These are phyloP conservation scores for Drosophila neocordata DNA, from an alignment of 1,140 invertebrate species.

Conservation along the genomic window DNA sequence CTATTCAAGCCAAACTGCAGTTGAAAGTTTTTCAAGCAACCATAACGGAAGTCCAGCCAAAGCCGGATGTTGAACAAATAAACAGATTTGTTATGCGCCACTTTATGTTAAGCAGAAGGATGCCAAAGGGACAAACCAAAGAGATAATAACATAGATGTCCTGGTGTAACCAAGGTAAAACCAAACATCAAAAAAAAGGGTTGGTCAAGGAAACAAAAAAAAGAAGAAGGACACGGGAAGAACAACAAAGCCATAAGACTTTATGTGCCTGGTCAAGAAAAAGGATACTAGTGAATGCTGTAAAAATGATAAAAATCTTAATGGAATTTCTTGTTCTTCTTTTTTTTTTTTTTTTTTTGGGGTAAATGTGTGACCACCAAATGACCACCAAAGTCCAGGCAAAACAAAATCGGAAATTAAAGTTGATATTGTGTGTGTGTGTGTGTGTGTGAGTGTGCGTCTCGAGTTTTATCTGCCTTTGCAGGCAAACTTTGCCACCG, in stretches of 20 bases:
- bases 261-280: slow-evolving; percentile 67
- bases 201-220: slow-evolving; percentile 30
- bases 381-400: slow-evolving; percentile 71
- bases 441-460: slow-evolving; percentile 22
- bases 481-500: background rate
- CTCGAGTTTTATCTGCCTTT: slow-evolving; percentile 28
- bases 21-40: slow-evolving; percentile 49
- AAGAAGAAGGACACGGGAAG: too few relatives aligned
- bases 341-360: too few relatives aligned
- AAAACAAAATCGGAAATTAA: slow-evolving; percentile 79
- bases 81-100: slow-evolving; percentile 82
- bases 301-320: slow-evolving; percentile 77
- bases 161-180: background rate
- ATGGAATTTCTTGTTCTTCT: slow-evolving; percentile 58
- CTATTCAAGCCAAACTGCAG: slow-evolving; percentile 39
- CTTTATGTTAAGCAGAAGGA: slow-evolving; percentile 69
- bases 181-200: slow-evolving; percentile 28
- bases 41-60: slow-evolving; percentile 54
- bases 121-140: slow-evolving; percentile 22
- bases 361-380: slow-evolving; percentile 44
- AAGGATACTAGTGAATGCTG: slow-evolving; percentile 41
- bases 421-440: slow-evolving; percentile 57
- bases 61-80: slow-evolving; percentile 74
- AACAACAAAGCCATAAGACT: slow-evolving; percentile 68
- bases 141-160: slow-evolving; percentile 17